Percentiles rank a stretch among this genome's conserved stretches.
Conservation (phyloP, 2,797 vertebrate genomes). For the Melanotaenia parkinsoni region DNA sequence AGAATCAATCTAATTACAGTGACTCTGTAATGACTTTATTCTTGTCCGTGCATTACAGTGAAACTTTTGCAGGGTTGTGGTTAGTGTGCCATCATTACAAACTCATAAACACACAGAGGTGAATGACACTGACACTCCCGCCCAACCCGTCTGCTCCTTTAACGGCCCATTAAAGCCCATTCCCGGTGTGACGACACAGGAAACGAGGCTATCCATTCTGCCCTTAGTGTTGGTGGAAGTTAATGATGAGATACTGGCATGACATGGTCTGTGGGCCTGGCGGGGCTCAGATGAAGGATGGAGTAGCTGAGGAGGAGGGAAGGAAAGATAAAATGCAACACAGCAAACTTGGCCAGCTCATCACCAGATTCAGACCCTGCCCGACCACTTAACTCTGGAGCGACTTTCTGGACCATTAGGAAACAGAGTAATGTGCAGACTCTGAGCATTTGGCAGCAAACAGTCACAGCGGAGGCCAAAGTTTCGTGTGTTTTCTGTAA, state of each 20-base stretch:
- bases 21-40: too few relatives aligned
- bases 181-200: constrained; percentile 23
- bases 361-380: neutral
- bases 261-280: constrained; percentile 10
- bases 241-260: constrained; percentile 47
- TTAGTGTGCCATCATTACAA: too few relatives aligned
- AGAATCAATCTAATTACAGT: too few relatives aligned
- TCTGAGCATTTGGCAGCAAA: constrained; percentile 17
- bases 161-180: constrained; percentile 49
- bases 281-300: constrained; percentile 33
- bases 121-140: neutral
- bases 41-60: too few relatives aligned
- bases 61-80: too few relatives aligned
- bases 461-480: neutral
- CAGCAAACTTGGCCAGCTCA: neutral
- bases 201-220: constrained; percentile 41
- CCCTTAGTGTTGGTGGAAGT: constrained; percentile 46
- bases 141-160: neutral
- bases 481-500: neutral
- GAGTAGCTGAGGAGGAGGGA: neutral
- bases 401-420: constrained; percentile 10
- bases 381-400: neutral
- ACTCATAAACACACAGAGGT: neutral
- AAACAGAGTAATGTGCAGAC: constrained; percentile 7
- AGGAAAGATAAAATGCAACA: neutral